Base-by-base conservation (phyloP, 2,888 invertebrate species). In the Metellina segmentata region DNA sequence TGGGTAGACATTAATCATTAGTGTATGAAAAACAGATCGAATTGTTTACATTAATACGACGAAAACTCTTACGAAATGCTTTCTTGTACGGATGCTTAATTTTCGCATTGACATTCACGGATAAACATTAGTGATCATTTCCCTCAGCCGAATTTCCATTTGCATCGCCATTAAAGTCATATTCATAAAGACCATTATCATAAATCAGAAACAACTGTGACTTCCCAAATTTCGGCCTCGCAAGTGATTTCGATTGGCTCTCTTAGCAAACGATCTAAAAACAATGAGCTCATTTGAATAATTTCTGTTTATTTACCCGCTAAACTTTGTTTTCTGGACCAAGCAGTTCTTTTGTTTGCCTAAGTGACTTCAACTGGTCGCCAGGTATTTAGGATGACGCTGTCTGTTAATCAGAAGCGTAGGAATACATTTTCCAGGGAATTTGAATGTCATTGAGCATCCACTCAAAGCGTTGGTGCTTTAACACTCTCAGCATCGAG, bases 171-270 rank as follows among this genome's bases (percentile, higher is more conserved):
- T 91, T 91, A 91, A 91, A 91, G 77, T 91, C 87, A 82, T 91
- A 91, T 91, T 87, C 91, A 87, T 91, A 91, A 91, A 87, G 91
- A 71, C 83, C 91, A 91, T 91, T 91, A 91, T 78, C 91, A 91
- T 91, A 91, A 91, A 91, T 91, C 91, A 91, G 86, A 91, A 91
- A 91, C 91, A 91, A 91, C 91, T 91, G 90, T 85, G 91, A 77
- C 69, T 70, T 52, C 79, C 71, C 49, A 49, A 83, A 61, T 53
- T 49, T 71, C 49, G 61, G 61, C 19, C 52, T 78, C 82, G n/a
- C 49, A 70, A 86, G 77, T 79, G 85, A 90, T 85, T 90, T 90
- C 75, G 53, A 90, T 81, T 86, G 85, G 53, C 72, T 75, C 16
- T 19, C 53, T 77, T 78, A 81, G 69, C 16, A 81, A 77, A 78